Percentiles rank a stretch among this genome's conserved stretches.
Evolutionary conservation across 2,113 vertebrate genomes (phyloP).

Genomic region (Antennarius striatus): DNA sequence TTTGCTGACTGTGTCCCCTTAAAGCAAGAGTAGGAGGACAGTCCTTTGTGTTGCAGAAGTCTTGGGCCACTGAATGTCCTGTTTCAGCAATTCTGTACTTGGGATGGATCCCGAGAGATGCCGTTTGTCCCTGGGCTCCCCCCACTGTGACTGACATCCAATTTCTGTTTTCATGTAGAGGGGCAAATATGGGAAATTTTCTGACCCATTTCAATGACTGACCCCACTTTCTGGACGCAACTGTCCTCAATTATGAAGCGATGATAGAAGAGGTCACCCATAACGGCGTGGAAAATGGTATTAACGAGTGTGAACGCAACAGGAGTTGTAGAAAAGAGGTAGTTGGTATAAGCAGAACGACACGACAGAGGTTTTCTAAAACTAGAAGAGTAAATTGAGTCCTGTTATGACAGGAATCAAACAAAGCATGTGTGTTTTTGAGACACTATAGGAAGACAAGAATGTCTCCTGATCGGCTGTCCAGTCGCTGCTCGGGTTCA

Average conservation of each 20-base stretch:
- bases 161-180: constrained; percentile 77
- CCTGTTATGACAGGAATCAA: too few species aligned
- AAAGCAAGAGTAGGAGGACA: constrained; percentile 71
- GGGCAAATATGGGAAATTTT: constrained; percentile 70
- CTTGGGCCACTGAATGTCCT: constrained; percentile 76
- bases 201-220: constrained; percentile 79
- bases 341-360: not conserved
- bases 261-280: constrained; percentile 41
- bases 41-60: constrained; percentile 74
- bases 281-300: constrained; percentile 13
- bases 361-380: too few species aligned
- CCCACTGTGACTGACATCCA: constrained; percentile 75
- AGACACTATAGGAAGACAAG: too few species aligned
- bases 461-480: constrained; percentile 4
- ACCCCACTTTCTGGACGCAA: constrained; percentile 43
- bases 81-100: constrained; percentile 79
- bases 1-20: constrained; percentile 78
- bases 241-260: constrained; percentile 46
- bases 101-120: constrained; percentile 77
- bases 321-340: constrained; percentile 6
- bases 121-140: constrained; percentile 62
- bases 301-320: not conserved
- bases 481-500: constrained; percentile 7
- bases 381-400: too few species aligned
- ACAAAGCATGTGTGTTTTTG: too few species aligned